A percentile compares a stretch with the other conserved stretches of the same genome.
These are phyloP conservation scores for Toxonevra muliebris DNA, from an alignment of 2,888 invertebrate species.

Conservation along the genomic window DNA sequence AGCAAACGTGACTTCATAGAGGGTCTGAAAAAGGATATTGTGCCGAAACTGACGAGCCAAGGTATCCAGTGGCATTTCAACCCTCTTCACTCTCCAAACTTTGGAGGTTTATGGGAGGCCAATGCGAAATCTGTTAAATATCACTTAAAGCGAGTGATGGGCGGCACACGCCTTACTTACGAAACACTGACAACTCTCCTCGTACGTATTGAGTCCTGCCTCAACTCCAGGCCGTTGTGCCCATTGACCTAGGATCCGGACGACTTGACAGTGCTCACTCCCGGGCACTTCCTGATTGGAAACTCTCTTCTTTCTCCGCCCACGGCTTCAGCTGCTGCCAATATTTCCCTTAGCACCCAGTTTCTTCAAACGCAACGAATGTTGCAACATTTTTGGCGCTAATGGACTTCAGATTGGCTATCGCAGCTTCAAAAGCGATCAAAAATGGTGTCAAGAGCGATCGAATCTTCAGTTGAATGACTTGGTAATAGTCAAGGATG, in stretches of 20 bases:
- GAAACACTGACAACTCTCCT: constrained; percentile 25
- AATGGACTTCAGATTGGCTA: not conserved
- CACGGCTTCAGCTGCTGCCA: constrained; percentile 1
- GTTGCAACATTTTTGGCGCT: not conserved
- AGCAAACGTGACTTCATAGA: too few relatives aligned
- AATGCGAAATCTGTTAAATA: constrained; percentile 21
- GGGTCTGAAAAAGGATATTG: constrained; percentile 4
- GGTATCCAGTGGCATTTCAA: constrained; percentile 30
- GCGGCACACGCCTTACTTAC: constrained; percentile 16
- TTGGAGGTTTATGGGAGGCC: constrained; percentile 28
- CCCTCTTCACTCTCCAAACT: constrained; percentile 25
- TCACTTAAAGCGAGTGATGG: constrained; percentile 19
- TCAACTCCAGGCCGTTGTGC: constrained; percentile 31
- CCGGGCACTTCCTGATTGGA: constrained; percentile 31
- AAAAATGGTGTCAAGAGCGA: not conserved
- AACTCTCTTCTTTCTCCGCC: constrained; percentile 28
- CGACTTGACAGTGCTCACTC: constrained; percentile 29
- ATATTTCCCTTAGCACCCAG: not conserved
- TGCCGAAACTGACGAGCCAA: constrained; percentile 12
- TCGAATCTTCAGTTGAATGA: too few relatives aligned
- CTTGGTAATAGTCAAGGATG: too few relatives aligned
- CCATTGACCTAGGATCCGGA: constrained; percentile 24
- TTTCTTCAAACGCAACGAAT: constrained; percentile 11
- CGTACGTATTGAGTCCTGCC: constrained; percentile 27
- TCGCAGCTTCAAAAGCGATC: not conserved